Evolutionary conservation across 2,797 vertebrate genomes (phyloP).

Genomic region (Micropoecilia bifurca): DNA sequence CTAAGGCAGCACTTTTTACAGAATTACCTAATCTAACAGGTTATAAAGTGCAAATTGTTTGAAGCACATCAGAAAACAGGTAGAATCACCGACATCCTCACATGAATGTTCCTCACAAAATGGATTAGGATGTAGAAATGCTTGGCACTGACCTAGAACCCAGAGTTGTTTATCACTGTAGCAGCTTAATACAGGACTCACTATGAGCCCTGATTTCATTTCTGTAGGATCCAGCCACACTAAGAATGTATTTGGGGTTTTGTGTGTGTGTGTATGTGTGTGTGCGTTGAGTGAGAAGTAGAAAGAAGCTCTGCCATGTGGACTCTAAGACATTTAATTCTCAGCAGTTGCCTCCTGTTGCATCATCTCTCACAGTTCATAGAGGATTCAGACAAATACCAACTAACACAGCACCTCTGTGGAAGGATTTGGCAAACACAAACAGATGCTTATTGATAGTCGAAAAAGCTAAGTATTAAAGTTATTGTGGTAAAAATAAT

Average conservation of each 20-base stretch:
- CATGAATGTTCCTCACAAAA: not conserved
- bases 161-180: conserved; percentile 27
- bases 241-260: not conserved
- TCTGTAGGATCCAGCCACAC: conserved; percentile 8
- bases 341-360: conserved; percentile 63
- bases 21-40: conserved; percentile 10
- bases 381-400: conserved; percentile 58
- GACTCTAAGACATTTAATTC: conserved; percentile 40
- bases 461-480: not conserved
- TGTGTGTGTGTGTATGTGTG: not conserved
- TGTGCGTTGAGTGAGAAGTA: conserved; percentile 3
- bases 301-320: conserved; percentile 29
- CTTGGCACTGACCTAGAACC: conserved; percentile 26
- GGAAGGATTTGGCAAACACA: conserved; percentile 46
- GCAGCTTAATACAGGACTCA: conserved; percentile 24
- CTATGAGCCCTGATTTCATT: conserved; percentile 19
- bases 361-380: conserved; percentile 69
- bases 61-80: not conserved
- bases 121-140: conserved; percentile 8
- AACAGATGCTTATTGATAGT: conserved; percentile 15
- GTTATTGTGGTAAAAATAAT: not conserved
- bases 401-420: conserved; percentile 51
- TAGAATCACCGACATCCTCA: not conserved
- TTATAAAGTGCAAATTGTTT: conserved; percentile 14
- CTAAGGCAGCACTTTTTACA: not conserved